Percentiles rank a stretch among this genome's conserved stretches.
Conservation (phyloP, 2,797 vertebrate species). For the Gorsachius magnificus region DNA sequence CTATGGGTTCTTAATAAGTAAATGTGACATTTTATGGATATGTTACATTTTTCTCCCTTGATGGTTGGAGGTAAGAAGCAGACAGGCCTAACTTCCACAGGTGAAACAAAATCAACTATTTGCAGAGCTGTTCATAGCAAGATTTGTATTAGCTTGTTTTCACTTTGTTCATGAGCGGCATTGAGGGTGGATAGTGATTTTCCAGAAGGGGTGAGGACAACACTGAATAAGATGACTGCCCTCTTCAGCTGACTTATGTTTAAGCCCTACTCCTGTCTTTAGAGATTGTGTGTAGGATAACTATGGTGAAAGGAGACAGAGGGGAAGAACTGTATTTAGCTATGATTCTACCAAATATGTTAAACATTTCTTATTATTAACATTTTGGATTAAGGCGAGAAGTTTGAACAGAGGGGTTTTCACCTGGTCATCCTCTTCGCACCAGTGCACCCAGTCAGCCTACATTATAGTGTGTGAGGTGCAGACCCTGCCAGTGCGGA, state of each 20-base stretch:
- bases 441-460: neutral
- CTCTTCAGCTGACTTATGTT: neutral
- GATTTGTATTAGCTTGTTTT: neutral
- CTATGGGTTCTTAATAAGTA: neutral
- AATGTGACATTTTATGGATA: slow-evolving; percentile 17
- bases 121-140: neutral
- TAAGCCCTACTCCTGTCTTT: neutral
- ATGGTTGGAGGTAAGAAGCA: neutral
- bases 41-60: neutral
- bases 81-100: neutral
- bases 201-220: neutral
- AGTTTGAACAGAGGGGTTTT: slow-evolving; percentile 25
- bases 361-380: slow-evolving; percentile 28
- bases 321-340: slow-evolving; percentile 39
- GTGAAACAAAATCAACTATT: neutral
- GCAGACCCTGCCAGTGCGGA: neutral
- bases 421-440: neutral
- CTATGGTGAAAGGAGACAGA: neutral
- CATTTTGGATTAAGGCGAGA: slow-evolving; percentile 35
- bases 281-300: neutral
- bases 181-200: neutral
- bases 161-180: neutral
- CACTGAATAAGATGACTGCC: neutral
- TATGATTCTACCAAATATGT: slow-evolving; percentile 30
- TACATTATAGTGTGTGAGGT: neutral